Evolutionary conservation across 2,113 vertebrate species (phyloP), one percentile per base, ranked within the genome.

Genomic region (Myotis lucifugus): DNA sequence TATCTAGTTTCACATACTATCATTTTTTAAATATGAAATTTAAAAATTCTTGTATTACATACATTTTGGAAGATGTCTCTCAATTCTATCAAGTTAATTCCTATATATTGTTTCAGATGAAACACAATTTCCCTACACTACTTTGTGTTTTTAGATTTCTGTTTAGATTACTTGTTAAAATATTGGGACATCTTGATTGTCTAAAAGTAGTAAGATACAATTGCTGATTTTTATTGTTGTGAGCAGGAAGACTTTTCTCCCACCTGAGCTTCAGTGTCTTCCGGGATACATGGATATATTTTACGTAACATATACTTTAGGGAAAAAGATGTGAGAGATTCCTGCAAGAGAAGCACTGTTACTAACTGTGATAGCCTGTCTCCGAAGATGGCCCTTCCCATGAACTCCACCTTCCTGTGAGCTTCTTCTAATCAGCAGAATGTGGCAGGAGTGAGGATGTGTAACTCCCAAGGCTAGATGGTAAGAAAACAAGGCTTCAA

Each of bases 11-110:
- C 9, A 32, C 18, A 50, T 29, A 59, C 4, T 50, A 11, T 54
- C 4, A 19, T 74, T 64, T 74, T 82, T 85, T 79, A 86, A 70
- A 87, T 90, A 77, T 81, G 4, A 90, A 81, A 79, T 56, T 84
- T 69, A 67, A 70, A 91, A 73, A 18, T 0, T 1, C 46, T 12
- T 91, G 6, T 40, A 7, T 85, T 48, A 56, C 27, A 5, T 11
- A 50, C 3, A 82, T 56, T 78, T 94, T 34, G 72, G 40, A 70
- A 94, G 6, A 40, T 29, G 70, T 72, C 37, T 66, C 3, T 90
- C 12, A 69, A 29, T 72, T 77, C 4, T 61, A 87, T 23, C 13
- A 88, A 83, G 8, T 52, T 70, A 61, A 72, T 81, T 42, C 2
- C 14, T 85, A 25, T 17, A 34, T 5, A 40, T 67, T 59, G 19